phyloP scores from a whole-genome alignment of 2,797 vertebrate species.

The Urophycis tenuis region DNA sequence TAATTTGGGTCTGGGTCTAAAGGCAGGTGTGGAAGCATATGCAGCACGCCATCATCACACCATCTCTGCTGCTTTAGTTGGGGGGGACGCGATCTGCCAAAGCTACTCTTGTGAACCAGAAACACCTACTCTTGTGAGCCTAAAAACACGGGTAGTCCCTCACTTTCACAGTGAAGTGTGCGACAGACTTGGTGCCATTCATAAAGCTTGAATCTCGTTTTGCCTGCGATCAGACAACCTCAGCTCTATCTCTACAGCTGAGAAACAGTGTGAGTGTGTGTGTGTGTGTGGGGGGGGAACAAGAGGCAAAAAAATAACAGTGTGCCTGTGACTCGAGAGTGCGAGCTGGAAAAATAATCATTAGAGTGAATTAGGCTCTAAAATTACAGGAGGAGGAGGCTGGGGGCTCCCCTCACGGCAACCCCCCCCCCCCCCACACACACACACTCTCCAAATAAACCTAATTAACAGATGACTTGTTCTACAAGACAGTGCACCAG shows the following conservation, averaged over 20 bases:
- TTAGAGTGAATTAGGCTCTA: conserved; percentile 69
- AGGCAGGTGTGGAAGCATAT: conserved; percentile 67
- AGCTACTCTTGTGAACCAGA: too few relatives aligned
- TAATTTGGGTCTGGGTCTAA: conserved; percentile 35
- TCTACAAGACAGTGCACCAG: conserved; percentile 24
- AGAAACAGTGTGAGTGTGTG: conserved; percentile 48
- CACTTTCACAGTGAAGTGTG: not conserved
- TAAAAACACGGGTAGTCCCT: not conserved
- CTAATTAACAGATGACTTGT: conserved; percentile 55
- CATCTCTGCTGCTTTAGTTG: conserved; percentile 9
- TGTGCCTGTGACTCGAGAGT: conserved; percentile 25
- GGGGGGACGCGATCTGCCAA: too few relatives aligned
- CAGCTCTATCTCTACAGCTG: conserved; percentile 31
- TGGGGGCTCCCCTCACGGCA: conserved; percentile 39
- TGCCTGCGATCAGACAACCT: conserved; percentile 34
- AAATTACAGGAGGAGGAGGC: conserved; percentile 48
- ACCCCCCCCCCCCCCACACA: conserved; percentile 11
- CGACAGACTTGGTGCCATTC: not conserved
- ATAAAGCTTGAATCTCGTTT: conserved; percentile 20
- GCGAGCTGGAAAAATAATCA: conserved; percentile 65
- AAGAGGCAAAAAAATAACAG: conserved; percentile 26
- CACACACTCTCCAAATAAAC: conserved; percentile 58
- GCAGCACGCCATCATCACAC: conserved; percentile 49
- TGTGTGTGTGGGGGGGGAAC: conserved; percentile 46
- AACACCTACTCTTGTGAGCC: too few relatives aligned